Evolutionary conservation across 2,888 invertebrate species (phyloP).

Genomic region (Bombyx huttoni): DNA sequence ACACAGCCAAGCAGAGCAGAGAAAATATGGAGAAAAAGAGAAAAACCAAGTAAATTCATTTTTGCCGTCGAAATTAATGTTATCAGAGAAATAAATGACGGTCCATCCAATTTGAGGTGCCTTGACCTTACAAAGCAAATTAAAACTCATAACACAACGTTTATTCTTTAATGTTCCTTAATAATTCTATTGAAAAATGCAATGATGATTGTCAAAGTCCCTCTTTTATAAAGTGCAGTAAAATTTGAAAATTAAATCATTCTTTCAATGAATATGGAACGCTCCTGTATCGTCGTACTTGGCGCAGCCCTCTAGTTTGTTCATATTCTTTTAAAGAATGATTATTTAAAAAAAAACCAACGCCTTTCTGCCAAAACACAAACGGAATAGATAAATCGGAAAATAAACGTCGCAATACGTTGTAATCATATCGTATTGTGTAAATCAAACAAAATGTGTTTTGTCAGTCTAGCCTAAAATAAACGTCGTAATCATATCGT

Average conservation of each 20-base stretch:
- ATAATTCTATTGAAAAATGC: not conserved
- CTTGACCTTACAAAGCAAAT: conserved; percentile 37
- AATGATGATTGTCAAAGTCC: conserved; percentile 42
- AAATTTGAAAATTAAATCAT: conserved; percentile 50
- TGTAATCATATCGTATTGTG: conserved; percentile 8
- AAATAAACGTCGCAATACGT: conserved; percentile 10
- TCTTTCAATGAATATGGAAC: conserved; percentile 36
- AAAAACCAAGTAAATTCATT: conserved; percentile 82
- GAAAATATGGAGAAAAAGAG: conserved; percentile 83
- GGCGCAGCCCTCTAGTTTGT: not conserved
- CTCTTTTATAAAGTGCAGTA: conserved; percentile 66
- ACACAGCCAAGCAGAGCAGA: conserved; percentile 89
- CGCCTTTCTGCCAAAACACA: conserved; percentile 66
- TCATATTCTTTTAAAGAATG: conserved; percentile 39
- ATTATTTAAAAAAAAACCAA: conserved; percentile 36
- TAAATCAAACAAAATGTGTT: conserved; percentile 34
- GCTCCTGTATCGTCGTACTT: not conserved
- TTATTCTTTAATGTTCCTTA: not conserved
- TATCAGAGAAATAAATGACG: conserved; percentile 67
- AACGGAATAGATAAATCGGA: conserved; percentile 20
- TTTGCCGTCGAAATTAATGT: conserved; percentile 68
- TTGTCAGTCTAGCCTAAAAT: conserved; percentile 67
- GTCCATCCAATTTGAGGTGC: conserved; percentile 59
- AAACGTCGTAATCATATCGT: conserved; percentile 24
- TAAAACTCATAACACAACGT: not conserved